Conservation (phyloP, 2,113 vertebrate species). For the Clinocottus analis region DNA sequence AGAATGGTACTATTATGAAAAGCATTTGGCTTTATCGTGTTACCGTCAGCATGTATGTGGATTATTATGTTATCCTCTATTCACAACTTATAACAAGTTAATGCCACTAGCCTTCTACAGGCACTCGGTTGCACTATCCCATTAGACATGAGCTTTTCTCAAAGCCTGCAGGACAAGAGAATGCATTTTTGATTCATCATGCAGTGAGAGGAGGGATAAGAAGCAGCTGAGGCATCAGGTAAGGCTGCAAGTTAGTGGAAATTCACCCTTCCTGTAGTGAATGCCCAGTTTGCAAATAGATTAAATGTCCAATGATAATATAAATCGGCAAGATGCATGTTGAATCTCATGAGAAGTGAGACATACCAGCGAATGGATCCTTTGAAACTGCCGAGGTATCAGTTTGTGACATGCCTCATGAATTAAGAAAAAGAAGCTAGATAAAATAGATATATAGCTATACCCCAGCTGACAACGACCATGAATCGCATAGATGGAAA, state of each 20-base stretch:
- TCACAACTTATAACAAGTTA: conserved; percentile 27
- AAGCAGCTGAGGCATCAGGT: too few species aligned
- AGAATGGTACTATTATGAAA: neutral
- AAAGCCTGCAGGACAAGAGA: conserved; percentile 18
- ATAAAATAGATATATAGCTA: conserved; percentile 1
- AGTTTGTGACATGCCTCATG: conserved; percentile 19
- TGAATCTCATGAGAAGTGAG: conserved; percentile 6
- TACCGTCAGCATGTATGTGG: neutral
- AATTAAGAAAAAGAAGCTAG: neutral
- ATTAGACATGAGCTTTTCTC: neutral
- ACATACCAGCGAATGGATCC: neutral
- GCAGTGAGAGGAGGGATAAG: conserved; percentile 15
- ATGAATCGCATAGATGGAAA: conserved; percentile 19
- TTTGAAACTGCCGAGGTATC: conserved; percentile 14
- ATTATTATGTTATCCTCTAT: conserved; percentile 16
- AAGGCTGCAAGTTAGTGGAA: neutral
- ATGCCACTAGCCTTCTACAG: neutral
- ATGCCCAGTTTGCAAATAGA: neutral
- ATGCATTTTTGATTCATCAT: conserved; percentile 6
- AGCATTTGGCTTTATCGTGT: neutral
- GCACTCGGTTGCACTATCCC: neutral
- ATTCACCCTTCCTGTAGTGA: neutral
- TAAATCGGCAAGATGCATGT: neutral
- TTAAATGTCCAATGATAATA: neutral
- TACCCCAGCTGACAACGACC: neutral